phyloP scores from a whole-genome alignment of 2,113 vertebrate species.

The Gallinago jamesoni region DNA sequence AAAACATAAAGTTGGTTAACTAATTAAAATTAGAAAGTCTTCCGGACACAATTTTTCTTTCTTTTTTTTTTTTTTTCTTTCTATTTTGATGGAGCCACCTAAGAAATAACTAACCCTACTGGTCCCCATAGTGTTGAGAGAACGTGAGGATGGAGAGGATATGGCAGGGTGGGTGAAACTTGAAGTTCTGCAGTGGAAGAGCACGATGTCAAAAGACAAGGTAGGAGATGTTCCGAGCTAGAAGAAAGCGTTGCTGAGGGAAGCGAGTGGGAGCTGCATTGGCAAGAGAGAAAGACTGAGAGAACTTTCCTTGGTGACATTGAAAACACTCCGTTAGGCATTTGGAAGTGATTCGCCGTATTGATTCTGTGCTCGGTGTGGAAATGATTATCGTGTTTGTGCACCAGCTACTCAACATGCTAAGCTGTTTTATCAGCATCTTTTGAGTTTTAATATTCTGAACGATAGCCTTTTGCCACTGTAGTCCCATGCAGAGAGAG shows the following conservation, averaged over 20 bases:
- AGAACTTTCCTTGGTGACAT: conserved; percentile 14
- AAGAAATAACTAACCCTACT: neutral
- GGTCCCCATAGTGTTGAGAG: neutral
- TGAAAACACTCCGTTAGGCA: neutral
- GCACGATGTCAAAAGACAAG: neutral
- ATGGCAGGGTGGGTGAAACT: no score
- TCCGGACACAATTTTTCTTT: neutral
- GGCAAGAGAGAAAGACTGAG: neutral
- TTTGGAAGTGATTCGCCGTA: neutral
- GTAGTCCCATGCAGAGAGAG: neutral
- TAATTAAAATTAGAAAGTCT: neutral
- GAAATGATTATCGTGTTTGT: conserved; percentile 46
- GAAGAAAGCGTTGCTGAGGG: rapidly evolving
- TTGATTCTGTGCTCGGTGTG: neutral
- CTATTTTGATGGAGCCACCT: neutral
- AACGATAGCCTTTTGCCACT: neutral
- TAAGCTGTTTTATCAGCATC: conserved; percentile 48
- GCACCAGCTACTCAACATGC: conserved; percentile 12
- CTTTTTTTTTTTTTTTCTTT: rapidly evolving
- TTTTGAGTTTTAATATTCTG: conserved; percentile 41
- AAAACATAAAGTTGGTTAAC: neutral
- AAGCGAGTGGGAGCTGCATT: neutral
- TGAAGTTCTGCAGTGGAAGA: neutral
- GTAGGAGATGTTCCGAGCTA: neutral
- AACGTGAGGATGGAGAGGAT: neutral